Evolutionary conservation across 2,797 vertebrate species (phyloP).

Genomic region (Sylvilagus floridanus): DNA sequence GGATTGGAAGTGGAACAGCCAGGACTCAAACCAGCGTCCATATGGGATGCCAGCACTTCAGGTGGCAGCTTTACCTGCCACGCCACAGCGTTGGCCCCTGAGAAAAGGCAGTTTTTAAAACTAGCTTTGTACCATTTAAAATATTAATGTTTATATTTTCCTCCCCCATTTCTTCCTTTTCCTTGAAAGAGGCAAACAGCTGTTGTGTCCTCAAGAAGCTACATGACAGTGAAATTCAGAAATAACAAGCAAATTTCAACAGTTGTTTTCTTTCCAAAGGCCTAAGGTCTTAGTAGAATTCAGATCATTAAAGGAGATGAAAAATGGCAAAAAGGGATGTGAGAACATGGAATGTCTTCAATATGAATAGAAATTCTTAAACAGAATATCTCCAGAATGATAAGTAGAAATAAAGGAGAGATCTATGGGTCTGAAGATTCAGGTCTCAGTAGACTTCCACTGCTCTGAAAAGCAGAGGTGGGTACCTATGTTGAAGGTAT

Average conservation of each 20-base stretch:
- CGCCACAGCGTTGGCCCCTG: too few relatives aligned
- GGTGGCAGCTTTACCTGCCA: too few relatives aligned
- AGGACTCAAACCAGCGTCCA: too few relatives aligned
- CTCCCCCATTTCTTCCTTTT: not conserved
- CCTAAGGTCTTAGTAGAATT: slow-evolving; percentile 12
- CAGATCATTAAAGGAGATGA: not conserved
- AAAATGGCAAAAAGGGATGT: not conserved
- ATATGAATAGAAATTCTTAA: not conserved
- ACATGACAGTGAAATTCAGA: not conserved
- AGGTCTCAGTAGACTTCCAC: not conserved
- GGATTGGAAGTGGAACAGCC: too few relatives aligned
- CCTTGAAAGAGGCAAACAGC: not conserved
- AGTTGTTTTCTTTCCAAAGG: slow-evolving; percentile 11
- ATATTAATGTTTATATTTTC: not conserved
- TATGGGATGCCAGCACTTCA: too few relatives aligned
- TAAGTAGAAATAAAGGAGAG: not conserved
- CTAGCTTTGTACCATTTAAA: slow-evolving; percentile 1
- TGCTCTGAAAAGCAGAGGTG: not conserved
- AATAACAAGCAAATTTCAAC: not conserved
- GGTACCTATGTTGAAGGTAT: not conserved
- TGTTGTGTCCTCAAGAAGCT: not conserved
- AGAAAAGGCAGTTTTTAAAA: slow-evolving; percentile 7
- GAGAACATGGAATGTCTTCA: not conserved
- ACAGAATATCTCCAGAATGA: not conserved
- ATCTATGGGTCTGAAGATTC: not conserved